Percentiles rank a stretch among this genome's conserved stretches.
These are phyloP conservation scores for Podocnemis expansa DNA, from an alignment of 2,113 vertebrate genomes.

Conservation along the genomic window DNA sequence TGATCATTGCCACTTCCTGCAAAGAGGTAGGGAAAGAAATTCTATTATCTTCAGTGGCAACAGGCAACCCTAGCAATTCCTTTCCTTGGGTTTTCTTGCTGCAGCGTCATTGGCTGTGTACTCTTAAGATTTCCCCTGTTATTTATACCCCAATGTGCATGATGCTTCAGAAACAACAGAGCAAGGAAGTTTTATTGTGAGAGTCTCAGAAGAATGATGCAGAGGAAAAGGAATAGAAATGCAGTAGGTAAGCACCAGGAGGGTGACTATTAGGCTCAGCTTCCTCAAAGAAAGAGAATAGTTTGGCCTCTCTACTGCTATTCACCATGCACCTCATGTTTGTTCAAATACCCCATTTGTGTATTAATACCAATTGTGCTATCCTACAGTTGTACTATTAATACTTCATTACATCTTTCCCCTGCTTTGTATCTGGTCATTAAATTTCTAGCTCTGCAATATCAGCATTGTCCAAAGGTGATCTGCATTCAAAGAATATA, in stretches of 20 bases:
- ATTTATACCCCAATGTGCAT: not conserved
- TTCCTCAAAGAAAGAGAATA: not conserved
- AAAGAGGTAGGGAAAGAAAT: not conserved
- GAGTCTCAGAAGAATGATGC: not conserved
- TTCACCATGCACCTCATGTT: not conserved
- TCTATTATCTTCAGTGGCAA: not conserved
- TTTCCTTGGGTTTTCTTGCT: not conserved
- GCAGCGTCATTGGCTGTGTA: not conserved
- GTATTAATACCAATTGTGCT: not conserved
- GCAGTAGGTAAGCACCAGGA: not conserved
- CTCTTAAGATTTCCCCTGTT: not conserved
- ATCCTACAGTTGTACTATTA: not conserved
- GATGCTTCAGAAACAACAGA: not conserved
- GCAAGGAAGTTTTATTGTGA: not conserved
- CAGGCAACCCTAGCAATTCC: not conserved
- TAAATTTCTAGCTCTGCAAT: not conserved
- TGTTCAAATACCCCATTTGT: not conserved
- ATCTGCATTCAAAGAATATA: not conserved
- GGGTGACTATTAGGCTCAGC: not conserved
- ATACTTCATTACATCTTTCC: not conserved
- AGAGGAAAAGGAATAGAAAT: not conserved
- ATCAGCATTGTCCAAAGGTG: not conserved
- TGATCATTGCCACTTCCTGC: not conserved
- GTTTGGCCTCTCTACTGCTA: not conserved
- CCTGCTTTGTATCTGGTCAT: not conserved